Evolutionary conservation across 2,797 vertebrate genomes (phyloP), one percentile per base, ranked within the genome.

Genomic region (Danio choprae): DNA sequence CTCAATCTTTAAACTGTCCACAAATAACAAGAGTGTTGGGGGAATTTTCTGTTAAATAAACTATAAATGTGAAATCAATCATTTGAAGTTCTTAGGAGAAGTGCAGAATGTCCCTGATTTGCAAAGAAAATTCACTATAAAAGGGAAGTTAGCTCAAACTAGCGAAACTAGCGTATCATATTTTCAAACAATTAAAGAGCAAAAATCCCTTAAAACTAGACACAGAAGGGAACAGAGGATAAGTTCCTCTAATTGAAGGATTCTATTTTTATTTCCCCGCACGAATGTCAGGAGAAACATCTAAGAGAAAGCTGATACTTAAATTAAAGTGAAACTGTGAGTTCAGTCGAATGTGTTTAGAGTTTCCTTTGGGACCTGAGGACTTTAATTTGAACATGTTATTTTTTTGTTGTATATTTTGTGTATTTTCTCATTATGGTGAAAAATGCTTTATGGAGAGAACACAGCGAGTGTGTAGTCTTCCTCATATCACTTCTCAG

Each of bases 391-490:
- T 40, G 2, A 15, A 18, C 4, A 40, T 43, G 7, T 76, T 75
- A n/a, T n/a, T n/a, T n/a, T n/a, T 76, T 56, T 56, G 29, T 3
- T 29, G 62, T 18, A 41, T 56, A 9, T 44, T n/a, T 53, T 70
- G 48, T 69, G 46, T 18, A n/a, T 77, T 77, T 67, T 43, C 12
- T 44, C 62, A 29, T 76, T 56, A 40, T 44, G 36, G 56, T 40
- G 48, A n/a, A 63, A 63, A n/a, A 60, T 0, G 4, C 38, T 55
- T 44, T 55, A 53, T n/a, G 15, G 18, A 67, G 38, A 55, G 13
- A 5, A 76, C 20, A 43, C 6, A 44, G 18, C 43, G 36, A 55
- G 40, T 18, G 74, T 56, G 51, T 38, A 43, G 8, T 46, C 15
- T 48, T 73, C 55, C 20, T 48, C 18, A 44, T 74, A 48, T 46